phyloP scores from a whole-genome alignment of 2,888 invertebrate genomes.

The Tortrix viridana region DNA sequence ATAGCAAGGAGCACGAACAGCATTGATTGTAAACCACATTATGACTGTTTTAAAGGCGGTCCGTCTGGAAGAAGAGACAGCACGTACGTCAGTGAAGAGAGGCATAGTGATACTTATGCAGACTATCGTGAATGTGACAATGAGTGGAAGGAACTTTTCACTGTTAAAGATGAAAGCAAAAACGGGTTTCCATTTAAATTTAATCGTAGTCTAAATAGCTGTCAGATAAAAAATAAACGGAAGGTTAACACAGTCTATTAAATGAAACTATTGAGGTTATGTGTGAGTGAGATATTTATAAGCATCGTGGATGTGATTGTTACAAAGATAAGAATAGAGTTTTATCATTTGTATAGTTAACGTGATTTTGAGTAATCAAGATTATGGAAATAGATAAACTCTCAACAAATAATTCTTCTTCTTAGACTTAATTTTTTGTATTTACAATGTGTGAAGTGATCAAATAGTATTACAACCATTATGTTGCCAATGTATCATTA shows the following conservation, averaged over 20 bases:
- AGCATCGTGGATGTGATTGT: slow-evolving; percentile 20
- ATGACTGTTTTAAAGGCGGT: slow-evolving; percentile 72
- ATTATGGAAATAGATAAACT: too few species aligned
- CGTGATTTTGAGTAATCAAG: too few species aligned
- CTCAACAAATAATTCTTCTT: too few species aligned
- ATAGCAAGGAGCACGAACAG: slow-evolving; percentile 73
- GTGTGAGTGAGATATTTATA: slow-evolving; percentile 15
- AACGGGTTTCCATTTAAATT: slow-evolving; percentile 73
- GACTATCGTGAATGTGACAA: slow-evolving; percentile 65
- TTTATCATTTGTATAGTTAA: too few species aligned
- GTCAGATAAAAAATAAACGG: slow-evolving; percentile 69
- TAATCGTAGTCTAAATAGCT: slow-evolving; percentile 75
- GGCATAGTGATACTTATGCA: slow-evolving; percentile 69
- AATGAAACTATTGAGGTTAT: slow-evolving; percentile 6
- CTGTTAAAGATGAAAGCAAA: slow-evolving; percentile 55
- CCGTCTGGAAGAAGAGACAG: slow-evolving; percentile 45
- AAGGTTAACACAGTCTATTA: slow-evolving; percentile 60
- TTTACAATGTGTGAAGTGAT: too few species aligned
- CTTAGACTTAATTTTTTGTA: too few species aligned
- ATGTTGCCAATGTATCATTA: too few species aligned
- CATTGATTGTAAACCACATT: slow-evolving; percentile 76
- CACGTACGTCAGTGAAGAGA: slow-evolving; percentile 52
- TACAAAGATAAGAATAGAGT: too few species aligned
- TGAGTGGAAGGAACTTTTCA: slow-evolving; percentile 57
- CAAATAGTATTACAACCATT: too few species aligned